These are phyloP conservation scores for Drosophila maculinotata DNA, from an alignment of 2,888 invertebrate genomes.

Conservation along the genomic window DNA sequence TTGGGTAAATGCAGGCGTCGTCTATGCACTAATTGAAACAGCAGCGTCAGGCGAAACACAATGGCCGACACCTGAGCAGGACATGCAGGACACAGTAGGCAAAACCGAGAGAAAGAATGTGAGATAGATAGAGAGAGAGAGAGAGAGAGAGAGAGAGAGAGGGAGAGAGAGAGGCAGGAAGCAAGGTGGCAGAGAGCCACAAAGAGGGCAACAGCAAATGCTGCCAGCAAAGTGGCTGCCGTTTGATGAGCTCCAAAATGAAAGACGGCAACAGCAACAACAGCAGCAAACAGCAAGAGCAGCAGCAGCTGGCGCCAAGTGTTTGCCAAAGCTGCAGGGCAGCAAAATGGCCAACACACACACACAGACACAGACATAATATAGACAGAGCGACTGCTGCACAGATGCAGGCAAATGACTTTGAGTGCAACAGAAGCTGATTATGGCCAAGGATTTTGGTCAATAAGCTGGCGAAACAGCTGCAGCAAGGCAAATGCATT, in stretches of 20 bases:
- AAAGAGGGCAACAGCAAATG: constrained; percentile 23
- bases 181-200: constrained; percentile 1
- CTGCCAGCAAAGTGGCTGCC: constrained; percentile 49
- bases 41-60: constrained; percentile 38
- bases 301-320: constrained; percentile 60
- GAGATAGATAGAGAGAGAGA: background rate
- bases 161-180: no score
- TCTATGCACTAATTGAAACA: constrained; percentile 66
- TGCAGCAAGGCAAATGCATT: constrained; percentile 49
- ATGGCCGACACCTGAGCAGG: constrained; percentile 54
- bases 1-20: constrained; percentile 22
- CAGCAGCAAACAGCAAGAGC: constrained; percentile 22
- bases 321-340: constrained; percentile 62
- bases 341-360: constrained; percentile 58
- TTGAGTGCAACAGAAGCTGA: constrained; percentile 71
- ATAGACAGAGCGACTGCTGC: background rate
- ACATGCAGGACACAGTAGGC: constrained; percentile 17
- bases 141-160: background rate
- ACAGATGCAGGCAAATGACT: constrained; percentile 58
- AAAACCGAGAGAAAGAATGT: constrained; percentile 2
- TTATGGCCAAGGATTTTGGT: constrained; percentile 69
- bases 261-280: constrained; percentile 57
- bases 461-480: constrained; percentile 47
- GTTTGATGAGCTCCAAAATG: constrained; percentile 63
- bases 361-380: background rate